phyloP scores from a whole-genome alignment of 2,113 vertebrate genomes.

The Oceanites oceanicus region DNA sequence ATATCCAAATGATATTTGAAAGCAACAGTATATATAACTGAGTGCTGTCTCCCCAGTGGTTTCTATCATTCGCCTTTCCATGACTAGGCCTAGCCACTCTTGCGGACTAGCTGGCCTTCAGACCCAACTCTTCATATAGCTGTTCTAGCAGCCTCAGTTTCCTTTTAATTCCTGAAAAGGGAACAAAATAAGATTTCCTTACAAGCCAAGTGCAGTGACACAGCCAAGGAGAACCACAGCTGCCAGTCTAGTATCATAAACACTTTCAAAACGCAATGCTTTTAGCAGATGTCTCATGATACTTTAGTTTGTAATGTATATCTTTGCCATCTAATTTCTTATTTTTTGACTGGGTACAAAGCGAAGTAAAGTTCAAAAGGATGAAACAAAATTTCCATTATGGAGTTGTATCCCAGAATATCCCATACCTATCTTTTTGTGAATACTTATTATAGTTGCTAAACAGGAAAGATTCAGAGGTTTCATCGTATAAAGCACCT shows the following conservation, averaged over 20 bases:
- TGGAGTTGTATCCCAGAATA: neutral
- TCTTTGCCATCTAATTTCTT: neutral
- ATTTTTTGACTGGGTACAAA: neutral
- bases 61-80: neutral
- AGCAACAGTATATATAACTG: neutral
- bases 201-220: neutral
- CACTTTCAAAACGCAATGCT: neutral
- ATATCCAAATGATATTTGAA: neutral
- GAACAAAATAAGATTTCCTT: conserved; percentile 34
- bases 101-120: neutral
- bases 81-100: neutral
- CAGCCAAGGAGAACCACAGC: conserved; percentile 3
- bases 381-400: neutral
- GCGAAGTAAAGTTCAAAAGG: neutral
- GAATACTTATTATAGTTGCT: neutral
- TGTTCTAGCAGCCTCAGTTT: neutral
- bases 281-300: neutral
- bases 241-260: neutral
- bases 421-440: neutral
- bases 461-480: neutral
- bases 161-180: conserved; percentile 29
- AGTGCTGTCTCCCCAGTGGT: neutral
- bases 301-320: neutral
- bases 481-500: neutral
- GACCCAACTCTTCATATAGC: neutral